phyloP scores from a whole-genome alignment of 1,140 invertebrate genomes.

The Lepidurus couesii region DNA sequence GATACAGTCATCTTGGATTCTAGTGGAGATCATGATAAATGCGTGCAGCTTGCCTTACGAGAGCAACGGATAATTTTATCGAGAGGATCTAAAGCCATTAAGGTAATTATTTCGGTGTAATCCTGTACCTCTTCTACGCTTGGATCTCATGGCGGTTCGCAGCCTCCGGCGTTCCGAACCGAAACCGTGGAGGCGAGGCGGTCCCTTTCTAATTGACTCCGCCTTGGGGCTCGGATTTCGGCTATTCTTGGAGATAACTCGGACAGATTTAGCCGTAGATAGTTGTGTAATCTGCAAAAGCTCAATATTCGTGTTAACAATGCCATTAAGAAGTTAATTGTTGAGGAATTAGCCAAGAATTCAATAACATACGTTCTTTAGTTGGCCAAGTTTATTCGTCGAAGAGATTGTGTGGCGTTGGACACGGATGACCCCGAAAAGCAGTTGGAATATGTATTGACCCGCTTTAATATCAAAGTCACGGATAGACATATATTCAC shows the following conservation, averaged over 20 bases:
- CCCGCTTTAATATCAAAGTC: conserved; percentile 56
- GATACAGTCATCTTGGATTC: conserved; percentile 53
- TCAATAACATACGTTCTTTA: conserved; percentile 38
- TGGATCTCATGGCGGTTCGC: too few species aligned
- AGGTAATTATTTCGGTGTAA: conserved; percentile 39
- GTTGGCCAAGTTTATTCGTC: conserved; percentile 48
- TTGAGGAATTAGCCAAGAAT: neutral
- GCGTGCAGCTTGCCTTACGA: conserved; percentile 47
- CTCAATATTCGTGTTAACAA: neutral
- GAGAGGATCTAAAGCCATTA: conserved; percentile 47
- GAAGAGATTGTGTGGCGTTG: conserved; percentile 44
- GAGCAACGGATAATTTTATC: conserved; percentile 56
- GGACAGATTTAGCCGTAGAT: too few species aligned
- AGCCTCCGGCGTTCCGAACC: too few species aligned
- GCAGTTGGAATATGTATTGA: conserved; percentile 56
- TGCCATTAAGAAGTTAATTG: neutral
- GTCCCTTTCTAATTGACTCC: too few species aligned
- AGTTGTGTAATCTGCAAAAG: neutral
- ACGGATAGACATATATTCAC: conserved; percentile 58
- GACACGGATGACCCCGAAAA: conserved; percentile 44
- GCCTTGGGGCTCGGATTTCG: too few species aligned
- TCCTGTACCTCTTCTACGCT: too few species aligned
- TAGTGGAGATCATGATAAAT: conserved; percentile 48
- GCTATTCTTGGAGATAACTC: too few species aligned
- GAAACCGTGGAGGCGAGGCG: too few species aligned